Conservation (phyloP, 2,113 vertebrate species). For the Nyctibius bracteatus region DNA sequence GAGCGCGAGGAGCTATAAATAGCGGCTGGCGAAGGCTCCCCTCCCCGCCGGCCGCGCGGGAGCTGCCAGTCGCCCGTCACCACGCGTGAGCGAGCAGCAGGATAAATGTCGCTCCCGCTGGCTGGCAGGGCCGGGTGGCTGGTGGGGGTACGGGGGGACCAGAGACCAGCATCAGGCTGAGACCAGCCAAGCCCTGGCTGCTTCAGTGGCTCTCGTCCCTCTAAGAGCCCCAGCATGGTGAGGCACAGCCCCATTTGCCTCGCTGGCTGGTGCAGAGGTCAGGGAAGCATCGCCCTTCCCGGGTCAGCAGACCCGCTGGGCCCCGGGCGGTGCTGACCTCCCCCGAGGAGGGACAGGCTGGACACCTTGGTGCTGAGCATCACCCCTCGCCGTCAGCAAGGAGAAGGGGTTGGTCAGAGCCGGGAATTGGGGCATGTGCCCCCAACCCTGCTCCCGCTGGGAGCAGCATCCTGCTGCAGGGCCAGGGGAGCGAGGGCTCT, state of each 20-base stretch:
- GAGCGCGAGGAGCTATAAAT: constrained; percentile 50
- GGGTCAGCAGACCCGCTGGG: rapidly evolving
- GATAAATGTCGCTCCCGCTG: background rate
- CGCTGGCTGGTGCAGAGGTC: background rate
- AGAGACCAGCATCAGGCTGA: rapidly evolving
- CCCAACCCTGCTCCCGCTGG: background rate
- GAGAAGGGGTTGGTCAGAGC: background rate
- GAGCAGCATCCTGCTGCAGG: background rate
- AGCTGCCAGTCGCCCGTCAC: background rate
- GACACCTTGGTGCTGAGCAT: background rate
- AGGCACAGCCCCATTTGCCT: rapidly evolving
- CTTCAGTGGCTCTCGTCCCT: background rate
- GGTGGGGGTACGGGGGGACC: rapidly evolving
- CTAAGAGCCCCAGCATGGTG: rapidly evolving
- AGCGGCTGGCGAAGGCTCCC: background rate
- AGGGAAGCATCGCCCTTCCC: rapidly evolving
- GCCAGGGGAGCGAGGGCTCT: background rate
- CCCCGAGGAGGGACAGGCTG: rapidly evolving
- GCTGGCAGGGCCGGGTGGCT: rapidly evolving
- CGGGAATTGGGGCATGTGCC: background rate
- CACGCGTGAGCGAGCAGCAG: background rate
- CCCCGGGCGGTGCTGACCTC: rapidly evolving
- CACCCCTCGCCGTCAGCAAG: background rate
- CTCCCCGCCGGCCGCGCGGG: background rate
- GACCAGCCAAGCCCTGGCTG: too few relatives aligned